Base-by-base conservation (phyloP, 2,797 vertebrate genomes). In the Hozukius guyotensis region DNA sequence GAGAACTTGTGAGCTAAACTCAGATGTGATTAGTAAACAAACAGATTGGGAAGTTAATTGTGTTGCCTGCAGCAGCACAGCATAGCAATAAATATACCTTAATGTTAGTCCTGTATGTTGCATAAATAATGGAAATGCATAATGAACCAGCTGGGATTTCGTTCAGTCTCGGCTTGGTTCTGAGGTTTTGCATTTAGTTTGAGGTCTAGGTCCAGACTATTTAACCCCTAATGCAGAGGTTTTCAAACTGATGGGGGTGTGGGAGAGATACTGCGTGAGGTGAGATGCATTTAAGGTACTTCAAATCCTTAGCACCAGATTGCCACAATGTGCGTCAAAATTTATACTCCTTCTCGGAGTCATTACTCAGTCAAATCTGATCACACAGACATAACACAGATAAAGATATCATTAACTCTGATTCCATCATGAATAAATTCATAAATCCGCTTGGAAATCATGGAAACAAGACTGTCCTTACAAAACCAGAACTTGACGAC, bases 101-200 rank as follows among this genome's bases (percentile, higher is more conserved):
- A 71, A 70, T 80, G 18, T 62, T 20, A 42, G 20, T 38, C 20
- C 11, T 31, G 49, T 56, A 61, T 55, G n/a, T 52, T 38, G 34
- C 12, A 77, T 24, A 57, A 78, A 79, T 78, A 72, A 56, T 61
- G 32, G 20, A 63, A 66, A 56, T 24, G 29, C 60, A 72, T 42
- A 20, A 63, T 20, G n/a, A 63, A 77, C 61, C 34, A 81, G 29
- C 6, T 24, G 52, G 61, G 42, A 9, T 52, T 72, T 75, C 9
- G 12, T 14, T 56, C 68, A 66, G 66, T 12, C 57, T 78, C 46
- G 27, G 3, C 36, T 29, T 24, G 16, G 16, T 24, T 46, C 57
- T 66, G 68, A 46, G 6, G 31, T 53, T 63, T 70, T 52, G 57
- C 8, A 64, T 75, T 78, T 31, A 34, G 9, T 46, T 57, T 32